Evolutionary conservation across 2,797 vertebrate species (phyloP), one percentile per base, ranked within the genome.

Genomic region (Synanceia verrucosa): DNA sequence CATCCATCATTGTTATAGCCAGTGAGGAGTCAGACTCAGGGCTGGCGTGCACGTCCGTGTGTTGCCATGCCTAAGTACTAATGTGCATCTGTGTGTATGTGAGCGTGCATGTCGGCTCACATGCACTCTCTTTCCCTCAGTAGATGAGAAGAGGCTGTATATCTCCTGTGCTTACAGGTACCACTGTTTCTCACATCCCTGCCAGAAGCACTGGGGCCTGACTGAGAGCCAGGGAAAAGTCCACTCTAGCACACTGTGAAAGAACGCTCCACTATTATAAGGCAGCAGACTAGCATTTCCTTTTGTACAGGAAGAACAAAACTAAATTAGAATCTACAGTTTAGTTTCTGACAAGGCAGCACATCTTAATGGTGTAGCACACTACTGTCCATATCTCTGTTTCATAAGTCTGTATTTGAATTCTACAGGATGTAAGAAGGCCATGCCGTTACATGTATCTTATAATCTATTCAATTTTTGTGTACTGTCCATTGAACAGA

Each of bases 1-100:
- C 76, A 94, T 94, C 84, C 73, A 92, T 95, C 91, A 93, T 77
- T 75, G 87, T 88, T 92, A 90, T 66, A 89, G 83, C 73, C 84
- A 86, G 67, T 83, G 84, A 89, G 87, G 76, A 88, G 87, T 77
- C 68, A 77, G 47, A 73, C 86, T 92, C 76, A 86, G 81, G 82
- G 83, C 46, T 82, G 69, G 62, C 0, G 13, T 1, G n/a, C 4
- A 31, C 5, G 64, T 36, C 63, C 39, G 19, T 33, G 14, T 48
- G 16, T n/a, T n/a, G n/a, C n/a, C n/a, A n/a, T n/a, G n/a, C n/a
- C n/a, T n/a, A n/a, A n/a, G n/a, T n/a, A n/a, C n/a, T n/a, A n/a
- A n/a, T 9, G 9, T 50, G 64, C 36, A 44, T 47, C 43, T 47
- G 41, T 69, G 67, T 21, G 39, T 39, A 36, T 19, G 24, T 41